A percentile compares a stretch with the other conserved stretches of the same genome.
These are phyloP conservation scores for Melanotaenia duboulayi DNA, from an alignment of 2,113 vertebrate species.

Conservation along the genomic window DNA sequence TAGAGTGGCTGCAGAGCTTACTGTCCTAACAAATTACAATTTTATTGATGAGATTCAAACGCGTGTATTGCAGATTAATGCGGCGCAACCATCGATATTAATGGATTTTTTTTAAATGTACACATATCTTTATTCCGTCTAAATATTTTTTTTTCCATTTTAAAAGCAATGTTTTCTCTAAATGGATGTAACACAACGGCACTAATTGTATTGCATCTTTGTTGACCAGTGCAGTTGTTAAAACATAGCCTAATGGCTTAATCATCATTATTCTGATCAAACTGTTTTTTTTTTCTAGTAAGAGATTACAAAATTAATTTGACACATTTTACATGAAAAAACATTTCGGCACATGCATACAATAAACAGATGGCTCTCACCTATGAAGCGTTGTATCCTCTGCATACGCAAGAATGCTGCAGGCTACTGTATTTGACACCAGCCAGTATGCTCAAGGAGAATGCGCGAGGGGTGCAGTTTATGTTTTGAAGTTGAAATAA, in stretches of 20 bases:
- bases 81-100: neutral
- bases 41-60: slow-evolving; percentile 6
- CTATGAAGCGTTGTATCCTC: slow-evolving; percentile 55
- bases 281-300: neutral
- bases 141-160: slow-evolving; percentile 23
- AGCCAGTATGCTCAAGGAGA: slow-evolving; percentile 48
- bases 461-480: slow-evolving; percentile 11
- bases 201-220: slow-evolving; percentile 51
- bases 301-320: neutral
- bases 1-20: slow-evolving; percentile 35
- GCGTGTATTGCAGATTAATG: slow-evolving; percentile 17
- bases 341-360: slow-evolving; percentile 27
- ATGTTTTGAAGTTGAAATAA: slow-evolving; percentile 7
- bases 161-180: neutral
- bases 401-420: slow-evolving; percentile 40
- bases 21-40: slow-evolving; percentile 35
- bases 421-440: slow-evolving; percentile 54
- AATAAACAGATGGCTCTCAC: slow-evolving; percentile 59
- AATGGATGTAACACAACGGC: slow-evolving; percentile 3
- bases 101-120: neutral
- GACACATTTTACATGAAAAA: neutral
- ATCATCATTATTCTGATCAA: slow-evolving; percentile 3
- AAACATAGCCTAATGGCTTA: slow-evolving; percentile 28
- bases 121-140: neutral
- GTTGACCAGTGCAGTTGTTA: slow-evolving; percentile 32